Conservation (phyloP, 23 tunicate species). For the Oikopleura albicans region DNA sequence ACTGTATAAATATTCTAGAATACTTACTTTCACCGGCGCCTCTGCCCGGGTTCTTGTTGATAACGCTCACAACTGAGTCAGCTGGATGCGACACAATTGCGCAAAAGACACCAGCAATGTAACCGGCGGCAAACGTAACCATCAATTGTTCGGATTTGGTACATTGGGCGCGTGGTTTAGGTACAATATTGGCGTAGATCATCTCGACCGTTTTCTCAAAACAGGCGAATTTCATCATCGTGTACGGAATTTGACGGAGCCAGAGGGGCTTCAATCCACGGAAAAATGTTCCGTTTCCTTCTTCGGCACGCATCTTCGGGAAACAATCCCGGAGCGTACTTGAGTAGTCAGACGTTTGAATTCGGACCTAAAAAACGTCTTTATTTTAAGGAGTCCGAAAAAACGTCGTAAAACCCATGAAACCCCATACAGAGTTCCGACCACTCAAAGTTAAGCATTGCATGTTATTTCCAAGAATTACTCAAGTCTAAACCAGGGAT, state of each 20-base stretch:
- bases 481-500: too few species aligned
- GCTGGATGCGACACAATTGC: constrained; percentile 99
- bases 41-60: constrained; percentile 75
- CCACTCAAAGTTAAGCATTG: too few species aligned
- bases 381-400: too few species aligned
- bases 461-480: too few species aligned
- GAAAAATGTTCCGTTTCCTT: constrained; percentile 65
- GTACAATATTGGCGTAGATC: constrained; percentile 62
- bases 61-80: constrained; percentile 77
- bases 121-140: constrained; percentile 92
- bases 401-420: too few species aligned
- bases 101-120: constrained; percentile 99
- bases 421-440: too few species aligned
- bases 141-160: constrained; percentile 59
- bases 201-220: constrained; percentile 95
- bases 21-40: constrained; percentile 22
- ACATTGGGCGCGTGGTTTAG: constrained; percentile 85
- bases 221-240: constrained; percentile 99
- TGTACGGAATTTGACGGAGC: constrained; percentile 92
- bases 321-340: constrained; percentile 85
- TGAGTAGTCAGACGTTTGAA: constrained; percentile 85
- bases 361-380: constrained; percentile 28
- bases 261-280: constrained; percentile 76
- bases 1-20: too few species aligned
- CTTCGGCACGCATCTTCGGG: constrained; percentile 84